Percentiles rank a stretch among this genome's conserved stretches.
phyloP scores from a whole-genome alignment of 2,113 vertebrate genomes.

The Sceloporus tristichus region DNA sequence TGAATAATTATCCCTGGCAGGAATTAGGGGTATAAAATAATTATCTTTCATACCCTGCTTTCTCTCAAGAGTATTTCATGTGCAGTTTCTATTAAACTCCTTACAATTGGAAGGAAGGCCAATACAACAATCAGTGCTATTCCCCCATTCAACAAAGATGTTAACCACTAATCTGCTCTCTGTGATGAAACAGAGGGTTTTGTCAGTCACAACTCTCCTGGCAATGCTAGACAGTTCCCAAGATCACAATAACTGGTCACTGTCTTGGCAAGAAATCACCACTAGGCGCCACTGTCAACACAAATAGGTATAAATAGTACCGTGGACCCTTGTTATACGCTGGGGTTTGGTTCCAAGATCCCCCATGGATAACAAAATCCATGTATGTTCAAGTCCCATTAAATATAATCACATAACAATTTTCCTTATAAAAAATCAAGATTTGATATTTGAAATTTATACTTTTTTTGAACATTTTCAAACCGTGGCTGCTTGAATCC shows the following conservation, averaged over 20 bases:
- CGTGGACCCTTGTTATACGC: too few relatives aligned
- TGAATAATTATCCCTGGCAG: too few relatives aligned
- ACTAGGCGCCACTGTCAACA: not conserved
- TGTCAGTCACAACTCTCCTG: not conserved
- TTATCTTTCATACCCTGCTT: too few relatives aligned
- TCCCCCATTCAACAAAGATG: not conserved
- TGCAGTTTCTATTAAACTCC: not conserved
- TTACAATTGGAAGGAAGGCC: not conserved
- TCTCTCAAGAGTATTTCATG: not conserved
- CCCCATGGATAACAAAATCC: too few relatives aligned
- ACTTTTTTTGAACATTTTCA: too few relatives aligned
- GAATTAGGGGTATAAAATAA: fast-evolving
- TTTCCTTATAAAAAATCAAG: too few relatives aligned
- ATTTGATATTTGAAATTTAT: too few relatives aligned
- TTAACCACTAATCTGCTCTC: not conserved
- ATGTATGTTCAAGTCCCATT: too few relatives aligned
- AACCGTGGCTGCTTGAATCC: too few relatives aligned
- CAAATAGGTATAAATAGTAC: not conserved
- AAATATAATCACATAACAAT: too few relatives aligned
- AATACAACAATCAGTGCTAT: not conserved
- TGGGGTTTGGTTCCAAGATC: too few relatives aligned
- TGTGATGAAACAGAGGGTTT: not conserved
- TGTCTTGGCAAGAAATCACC: not conserved
- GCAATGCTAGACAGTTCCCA: not conserved
- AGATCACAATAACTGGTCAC: not conserved